Evolutionary conservation across 2,797 vertebrate genomes (phyloP), one percentile per base, ranked within the genome.

Genomic region (Macroramphosus scolopax): DNA sequence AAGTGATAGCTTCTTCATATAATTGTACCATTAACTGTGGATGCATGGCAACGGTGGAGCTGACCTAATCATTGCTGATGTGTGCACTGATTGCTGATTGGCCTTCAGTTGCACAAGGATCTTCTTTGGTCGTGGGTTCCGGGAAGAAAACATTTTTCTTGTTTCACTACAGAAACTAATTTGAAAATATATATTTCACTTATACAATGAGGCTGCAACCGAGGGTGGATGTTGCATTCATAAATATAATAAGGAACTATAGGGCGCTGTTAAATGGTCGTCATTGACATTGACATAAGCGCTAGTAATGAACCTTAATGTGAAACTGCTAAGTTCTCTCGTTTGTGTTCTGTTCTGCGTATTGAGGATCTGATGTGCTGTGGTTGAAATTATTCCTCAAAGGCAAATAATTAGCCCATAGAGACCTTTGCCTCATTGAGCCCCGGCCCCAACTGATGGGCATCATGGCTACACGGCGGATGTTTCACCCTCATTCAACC

Each of bases 341-440:
- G 61, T 80, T 77, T 81, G 63, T 57, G 26, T 50, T 55, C 47
- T 47, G 22, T 42, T 43, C 26, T 49, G 38, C 13, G 17, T 26
- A 24, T 50, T 50, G 25, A 43, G 41, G 38, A 45, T 35, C 62
- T 39, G 16, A 66, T 62, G 41, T 56, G 43, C 60, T 34, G 17
- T 32, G 45, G 17, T 71, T 51, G 43, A 71, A 69, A 67, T 65
- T 48, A 71, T 64, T 68, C 57, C 70, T 70, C 39, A 46, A 71
- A 74, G 77, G 37, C 71, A 69, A 32, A 57, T 71, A 78, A 81
- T 89, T 84, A 85, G 63, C 59, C 74, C 34, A 41, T 35, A 8
- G 32, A 70, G 62, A 78, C 67, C 63, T 78, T 72, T 74, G 56
- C 58, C 65, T 76, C 63, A 63, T 16, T 56, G 48, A 65, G 44